phyloP scores from a whole-genome alignment of 2,888 invertebrate genomes.

The Cheilosia scutellata region DNA sequence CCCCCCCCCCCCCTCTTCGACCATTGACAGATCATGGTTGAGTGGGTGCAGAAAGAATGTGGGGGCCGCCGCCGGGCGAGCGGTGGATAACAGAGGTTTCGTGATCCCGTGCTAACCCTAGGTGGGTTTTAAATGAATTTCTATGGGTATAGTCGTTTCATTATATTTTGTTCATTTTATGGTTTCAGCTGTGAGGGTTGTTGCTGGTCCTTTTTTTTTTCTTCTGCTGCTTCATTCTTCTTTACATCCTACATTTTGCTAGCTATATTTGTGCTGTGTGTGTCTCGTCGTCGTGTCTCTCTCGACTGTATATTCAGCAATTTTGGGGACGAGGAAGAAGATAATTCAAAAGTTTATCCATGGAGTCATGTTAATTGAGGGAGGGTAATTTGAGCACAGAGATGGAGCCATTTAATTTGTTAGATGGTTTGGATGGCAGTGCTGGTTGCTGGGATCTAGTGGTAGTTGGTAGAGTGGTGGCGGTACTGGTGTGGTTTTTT shows the following conservation, averaged over 20 bases:
- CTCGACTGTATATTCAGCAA: not conserved
- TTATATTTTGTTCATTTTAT: constrained; percentile 75
- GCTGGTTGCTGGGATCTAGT: not conserved
- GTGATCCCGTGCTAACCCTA: constrained; percentile 67
- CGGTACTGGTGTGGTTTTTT: constrained; percentile 12
- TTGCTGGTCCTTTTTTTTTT: constrained; percentile 8
- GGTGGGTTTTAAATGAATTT: constrained; percentile 73
- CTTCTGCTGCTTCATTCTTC: not conserved
- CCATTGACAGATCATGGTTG: constrained; percentile 70
- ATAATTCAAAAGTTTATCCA: constrained; percentile 74
- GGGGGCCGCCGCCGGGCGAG: not conserved
- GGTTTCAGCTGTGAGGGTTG: constrained; percentile 69
- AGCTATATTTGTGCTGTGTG: not conserved
- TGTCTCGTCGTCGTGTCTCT: constrained; percentile 1
- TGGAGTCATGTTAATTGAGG: constrained; percentile 75
- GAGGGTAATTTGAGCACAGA: constrained; percentile 69
- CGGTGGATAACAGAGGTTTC: constrained; percentile 54
- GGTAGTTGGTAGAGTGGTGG: constrained; percentile 4
- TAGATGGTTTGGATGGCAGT: constrained; percentile 45
- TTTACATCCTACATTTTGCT: constrained; percentile 9
- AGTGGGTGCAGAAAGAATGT: constrained; percentile 43
- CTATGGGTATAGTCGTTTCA: constrained; percentile 70
- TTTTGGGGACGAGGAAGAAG: constrained; percentile 17
- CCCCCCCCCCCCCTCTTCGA: not conserved
- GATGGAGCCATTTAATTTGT: constrained; percentile 76